phyloP scores from a whole-genome alignment of 2,797 vertebrate genomes.

The Microcaecilia unicolor region DNA sequence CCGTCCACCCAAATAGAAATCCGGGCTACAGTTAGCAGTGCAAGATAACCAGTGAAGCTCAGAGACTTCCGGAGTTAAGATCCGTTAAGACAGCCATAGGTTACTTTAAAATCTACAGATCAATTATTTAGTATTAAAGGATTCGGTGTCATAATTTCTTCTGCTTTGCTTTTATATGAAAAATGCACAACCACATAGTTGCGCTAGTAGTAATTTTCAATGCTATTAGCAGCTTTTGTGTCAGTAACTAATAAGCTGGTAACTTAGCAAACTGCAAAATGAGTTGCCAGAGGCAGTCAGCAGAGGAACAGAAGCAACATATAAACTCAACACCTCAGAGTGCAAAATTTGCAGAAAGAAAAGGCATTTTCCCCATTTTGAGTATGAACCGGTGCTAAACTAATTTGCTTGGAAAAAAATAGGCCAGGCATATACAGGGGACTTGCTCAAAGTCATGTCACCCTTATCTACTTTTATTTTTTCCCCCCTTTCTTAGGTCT shows the following conservation, averaged over 20 bases:
- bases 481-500: no score
- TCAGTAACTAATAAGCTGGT: constrained; percentile 10
- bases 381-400: no score
- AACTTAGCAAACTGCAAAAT: no score
- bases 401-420: no score
- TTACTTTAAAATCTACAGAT: constrained; percentile 19
- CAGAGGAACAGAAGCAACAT: no score
- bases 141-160: no score
- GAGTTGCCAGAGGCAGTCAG: no score
- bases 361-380: no score
- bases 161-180: constrained; percentile 3
- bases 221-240: constrained; percentile 1
- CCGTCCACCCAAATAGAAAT: constrained; percentile 23
- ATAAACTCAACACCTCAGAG: no score
- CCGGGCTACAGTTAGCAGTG: neutral
- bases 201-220: neutral
- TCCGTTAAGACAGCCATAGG: constrained; percentile 5
- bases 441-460: no score
- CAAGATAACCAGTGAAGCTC: constrained; percentile 10
- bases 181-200: constrained; percentile 6
- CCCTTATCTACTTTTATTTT: neutral
- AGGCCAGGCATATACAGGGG: no score
- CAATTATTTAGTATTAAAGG: neutral
- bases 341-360: no score
- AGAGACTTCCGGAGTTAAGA: constrained; percentile 2